A percentile compares a stretch with the other conserved stretches of the same genome.
phyloP scores from a whole-genome alignment of 2,888 invertebrate species.

The Metalampra italica region DNA sequence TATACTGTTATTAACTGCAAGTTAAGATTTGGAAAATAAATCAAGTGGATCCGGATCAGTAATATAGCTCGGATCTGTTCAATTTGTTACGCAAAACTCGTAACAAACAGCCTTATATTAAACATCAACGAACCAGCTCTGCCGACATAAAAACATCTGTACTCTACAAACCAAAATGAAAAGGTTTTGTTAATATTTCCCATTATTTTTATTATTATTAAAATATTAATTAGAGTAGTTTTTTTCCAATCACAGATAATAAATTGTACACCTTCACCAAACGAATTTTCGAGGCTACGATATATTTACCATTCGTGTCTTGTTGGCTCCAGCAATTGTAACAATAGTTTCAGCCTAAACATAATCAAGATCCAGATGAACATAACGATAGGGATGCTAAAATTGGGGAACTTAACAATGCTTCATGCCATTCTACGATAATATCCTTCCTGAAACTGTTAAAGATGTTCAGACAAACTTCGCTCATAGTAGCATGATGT shows the following conservation, averaged over 20 bases:
- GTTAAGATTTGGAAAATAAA: conserved; percentile 13
- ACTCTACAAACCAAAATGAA: conserved; percentile 6
- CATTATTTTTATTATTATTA: too few relatives aligned
- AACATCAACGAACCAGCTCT: conserved; percentile 18
- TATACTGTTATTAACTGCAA: too few relatives aligned
- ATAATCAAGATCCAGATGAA: background rate
- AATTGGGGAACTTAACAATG: conserved; percentile 40
- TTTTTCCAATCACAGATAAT: too few relatives aligned
- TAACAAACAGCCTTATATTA: conserved; percentile 19
- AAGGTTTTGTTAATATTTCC: background rate
- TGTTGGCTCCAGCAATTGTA: too few relatives aligned
- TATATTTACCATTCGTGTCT: too few relatives aligned
- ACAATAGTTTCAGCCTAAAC: too few relatives aligned
- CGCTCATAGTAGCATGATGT: conserved; percentile 8
- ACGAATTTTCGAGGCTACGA: too few relatives aligned
- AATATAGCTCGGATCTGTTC: conserved; percentile 18
- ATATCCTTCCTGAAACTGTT: conserved; percentile 27
- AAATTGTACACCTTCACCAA: too few relatives aligned
- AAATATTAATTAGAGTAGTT: too few relatives aligned
- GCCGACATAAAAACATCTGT: conserved; percentile 12
- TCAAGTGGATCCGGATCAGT: conserved; percentile 20
- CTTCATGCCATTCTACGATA: conserved; percentile 34
- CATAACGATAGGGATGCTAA: conserved; percentile 25
- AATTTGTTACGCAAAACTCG: conserved; percentile 18
- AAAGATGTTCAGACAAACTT: conserved; percentile 9